phyloP scores from a whole-genome alignment of 2,113 vertebrate species.

The Pedetes capensis region DNA sequence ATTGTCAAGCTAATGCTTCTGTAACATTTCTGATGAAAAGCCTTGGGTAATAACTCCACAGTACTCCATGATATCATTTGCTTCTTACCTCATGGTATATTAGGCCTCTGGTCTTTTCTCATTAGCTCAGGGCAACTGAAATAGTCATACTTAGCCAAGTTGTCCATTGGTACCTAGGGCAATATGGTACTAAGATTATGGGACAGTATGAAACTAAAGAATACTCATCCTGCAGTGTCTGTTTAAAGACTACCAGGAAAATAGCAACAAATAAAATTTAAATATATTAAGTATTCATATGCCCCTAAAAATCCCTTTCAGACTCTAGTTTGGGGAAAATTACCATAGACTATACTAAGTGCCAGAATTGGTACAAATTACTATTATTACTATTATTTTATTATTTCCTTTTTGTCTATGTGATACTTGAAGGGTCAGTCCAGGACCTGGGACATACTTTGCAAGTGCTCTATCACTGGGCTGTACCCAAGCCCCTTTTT shows the following conservation, averaged over 20 bases:
- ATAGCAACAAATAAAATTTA: not conserved
- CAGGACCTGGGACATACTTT: no score
- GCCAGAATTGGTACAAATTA: not conserved
- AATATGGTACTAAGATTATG: not conserved
- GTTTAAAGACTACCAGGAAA: not conserved
- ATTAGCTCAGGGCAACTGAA: not conserved
- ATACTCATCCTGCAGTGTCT: not conserved
- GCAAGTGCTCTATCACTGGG: no score
- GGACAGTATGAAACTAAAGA: not conserved
- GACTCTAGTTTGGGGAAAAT: not conserved
- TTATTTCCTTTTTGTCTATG: no score
- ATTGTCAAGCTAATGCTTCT: not conserved
- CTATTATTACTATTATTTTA: not conserved
- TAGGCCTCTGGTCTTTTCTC: constrained; percentile 23
- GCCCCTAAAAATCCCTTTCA: not conserved
- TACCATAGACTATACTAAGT: not conserved
- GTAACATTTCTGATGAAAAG: not conserved
- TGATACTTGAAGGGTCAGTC: no score
- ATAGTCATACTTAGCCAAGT: not conserved
- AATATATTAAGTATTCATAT: not conserved
- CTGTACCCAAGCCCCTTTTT: no score
- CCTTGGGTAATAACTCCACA: not conserved
- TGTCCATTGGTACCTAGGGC: not conserved
- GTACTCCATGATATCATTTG: not conserved
- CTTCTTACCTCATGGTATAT: not conserved